phyloP scores from a whole-genome alignment of 2,797 vertebrate species.

The Acanthopagrus latus region DNA sequence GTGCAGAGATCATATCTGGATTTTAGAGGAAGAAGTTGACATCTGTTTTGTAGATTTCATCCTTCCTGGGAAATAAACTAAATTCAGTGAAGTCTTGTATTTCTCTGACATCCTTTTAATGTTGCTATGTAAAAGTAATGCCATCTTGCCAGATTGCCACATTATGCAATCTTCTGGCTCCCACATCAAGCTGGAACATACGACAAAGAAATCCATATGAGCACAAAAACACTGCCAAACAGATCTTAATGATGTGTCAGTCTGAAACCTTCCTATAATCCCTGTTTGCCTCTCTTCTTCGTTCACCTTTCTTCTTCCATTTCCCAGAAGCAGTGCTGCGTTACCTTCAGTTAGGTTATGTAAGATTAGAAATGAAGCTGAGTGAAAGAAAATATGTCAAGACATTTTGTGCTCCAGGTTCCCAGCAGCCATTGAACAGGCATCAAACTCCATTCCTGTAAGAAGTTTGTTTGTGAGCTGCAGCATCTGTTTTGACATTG shows the following conservation, averaged over 20 bases:
- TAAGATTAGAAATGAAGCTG: constrained; percentile 35
- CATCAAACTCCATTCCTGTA: background rate
- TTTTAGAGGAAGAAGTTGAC: constrained; percentile 8
- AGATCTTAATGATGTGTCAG: constrained; percentile 37
- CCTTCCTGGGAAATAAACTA: background rate
- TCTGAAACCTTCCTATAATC: constrained; percentile 5
- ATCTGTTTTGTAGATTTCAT: background rate
- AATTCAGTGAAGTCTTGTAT: background rate
- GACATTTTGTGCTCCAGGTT: constrained; percentile 24
- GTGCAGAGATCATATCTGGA: background rate
- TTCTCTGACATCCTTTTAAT: background rate
- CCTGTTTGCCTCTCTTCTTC: background rate
- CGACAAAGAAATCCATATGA: constrained; percentile 7
- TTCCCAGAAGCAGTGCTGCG: constrained; percentile 21
- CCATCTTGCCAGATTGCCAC: constrained; percentile 1
- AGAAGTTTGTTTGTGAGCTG: constrained; percentile 3
- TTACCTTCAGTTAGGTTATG: constrained; percentile 42
- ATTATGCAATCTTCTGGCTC: constrained; percentile 18
- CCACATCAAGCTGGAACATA: constrained; percentile 5
- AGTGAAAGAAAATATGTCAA: constrained; percentile 15
- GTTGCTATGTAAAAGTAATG: constrained; percentile 24
- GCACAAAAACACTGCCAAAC: constrained; percentile 16
- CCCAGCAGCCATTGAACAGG: constrained; percentile 1
- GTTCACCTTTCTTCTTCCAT: constrained; percentile 13
- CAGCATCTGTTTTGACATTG: constrained; percentile 15